A percentile compares a stretch with the other conserved stretches of the same genome.
Conservation (phyloP, 2,888 invertebrate genomes). For the Yponomeuta plumbellus region DNA sequence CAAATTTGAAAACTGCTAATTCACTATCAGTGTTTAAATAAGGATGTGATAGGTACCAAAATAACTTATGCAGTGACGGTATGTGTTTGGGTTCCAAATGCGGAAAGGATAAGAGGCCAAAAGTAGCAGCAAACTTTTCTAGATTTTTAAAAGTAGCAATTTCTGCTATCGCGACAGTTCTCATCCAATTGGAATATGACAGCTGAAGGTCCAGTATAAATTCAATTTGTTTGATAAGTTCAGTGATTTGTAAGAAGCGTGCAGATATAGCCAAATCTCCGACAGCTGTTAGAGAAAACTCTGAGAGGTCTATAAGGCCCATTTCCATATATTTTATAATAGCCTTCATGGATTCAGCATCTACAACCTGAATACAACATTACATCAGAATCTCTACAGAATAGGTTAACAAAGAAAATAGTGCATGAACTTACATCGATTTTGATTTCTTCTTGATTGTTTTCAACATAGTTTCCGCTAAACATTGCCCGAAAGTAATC, state of each 20-base stretch:
- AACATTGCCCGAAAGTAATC: constrained; percentile 71
- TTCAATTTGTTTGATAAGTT: constrained; percentile 57
- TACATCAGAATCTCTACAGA: neutral
- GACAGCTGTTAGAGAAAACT: constrained; percentile 39
- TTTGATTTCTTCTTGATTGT: constrained; percentile 45
- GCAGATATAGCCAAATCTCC: constrained; percentile 52
- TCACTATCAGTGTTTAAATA: constrained; percentile 48
- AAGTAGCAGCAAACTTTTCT: constrained; percentile 42
- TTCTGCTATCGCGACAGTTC: constrained; percentile 53
- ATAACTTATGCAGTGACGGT: constrained; percentile 44
- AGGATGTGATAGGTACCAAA: constrained; percentile 64
- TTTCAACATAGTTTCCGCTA: constrained; percentile 60
- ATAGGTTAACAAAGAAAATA: neutral
- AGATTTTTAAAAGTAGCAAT: constrained; percentile 41
- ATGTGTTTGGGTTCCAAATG: constrained; percentile 47
- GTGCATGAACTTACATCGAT: constrained; percentile 49
- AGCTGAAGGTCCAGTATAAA: constrained; percentile 47
- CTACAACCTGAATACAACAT: constrained; percentile 42
- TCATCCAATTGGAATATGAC: constrained; percentile 46
- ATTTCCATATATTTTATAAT: constrained; percentile 54
- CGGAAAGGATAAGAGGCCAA: constrained; percentile 51
- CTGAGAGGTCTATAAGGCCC: constrained; percentile 52
- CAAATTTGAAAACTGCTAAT: constrained; percentile 56
- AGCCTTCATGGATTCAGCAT: constrained; percentile 52
- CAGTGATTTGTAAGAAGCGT: constrained; percentile 58